Evolutionary conservation across 2,797 vertebrate genomes (phyloP).

Genomic region (Melanogrammus aeglefinus): DNA sequence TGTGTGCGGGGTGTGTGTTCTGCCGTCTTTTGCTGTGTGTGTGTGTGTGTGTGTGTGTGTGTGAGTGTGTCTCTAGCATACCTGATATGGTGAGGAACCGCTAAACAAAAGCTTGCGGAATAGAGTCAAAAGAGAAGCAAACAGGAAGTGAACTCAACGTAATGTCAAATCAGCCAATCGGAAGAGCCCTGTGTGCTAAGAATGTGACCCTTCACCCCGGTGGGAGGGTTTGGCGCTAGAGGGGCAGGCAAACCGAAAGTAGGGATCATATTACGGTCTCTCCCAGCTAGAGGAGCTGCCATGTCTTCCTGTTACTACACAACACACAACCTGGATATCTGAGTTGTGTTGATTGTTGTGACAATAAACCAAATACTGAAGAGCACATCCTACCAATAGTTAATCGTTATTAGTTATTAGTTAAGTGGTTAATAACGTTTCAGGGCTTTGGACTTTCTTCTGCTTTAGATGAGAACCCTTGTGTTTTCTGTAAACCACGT

Average conservation of each 20-base stretch:
- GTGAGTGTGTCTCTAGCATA: constrained; percentile 13
- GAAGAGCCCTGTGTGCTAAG: constrained; percentile 33
- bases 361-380: not conserved
- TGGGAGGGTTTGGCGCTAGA: constrained; percentile 50
- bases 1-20: not conserved
- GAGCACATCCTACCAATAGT: constrained; percentile 19
- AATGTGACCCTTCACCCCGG: constrained; percentile 57
- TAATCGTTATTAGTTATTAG: too few relatives aligned
- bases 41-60: not conserved
- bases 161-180: constrained; percentile 56
- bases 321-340: not conserved
- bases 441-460: not conserved
- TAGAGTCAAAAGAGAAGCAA: constrained; percentile 57
- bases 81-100: constrained; percentile 44
- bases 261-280: constrained; percentile 69
- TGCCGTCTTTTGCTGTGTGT: not conserved
- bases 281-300: constrained; percentile 20
- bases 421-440: not conserved
- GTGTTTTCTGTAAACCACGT: constrained; percentile 50
- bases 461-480: constrained; percentile 27
- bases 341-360: not conserved
- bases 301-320: constrained; percentile 21
- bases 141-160: constrained; percentile 61
- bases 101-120: constrained; percentile 60
- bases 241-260: constrained; percentile 64